These are phyloP conservation scores for Spodoptera litura DNA, from an alignment of 1,140 invertebrate species.

Conservation along the genomic window DNA sequence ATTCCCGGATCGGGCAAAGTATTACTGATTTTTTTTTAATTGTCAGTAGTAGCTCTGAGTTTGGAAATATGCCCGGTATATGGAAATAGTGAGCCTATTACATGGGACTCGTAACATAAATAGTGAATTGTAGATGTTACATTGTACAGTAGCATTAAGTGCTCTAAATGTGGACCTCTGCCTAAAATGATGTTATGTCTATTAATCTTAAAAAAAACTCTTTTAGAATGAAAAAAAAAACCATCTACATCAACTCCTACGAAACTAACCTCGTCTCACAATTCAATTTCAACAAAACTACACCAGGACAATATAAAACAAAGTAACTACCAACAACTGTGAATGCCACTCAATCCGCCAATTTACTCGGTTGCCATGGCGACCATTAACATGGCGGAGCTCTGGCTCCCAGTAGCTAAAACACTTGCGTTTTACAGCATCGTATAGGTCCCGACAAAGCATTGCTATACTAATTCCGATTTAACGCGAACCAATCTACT, in stretches of 20 bases:
- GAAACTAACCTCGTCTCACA: not conserved
- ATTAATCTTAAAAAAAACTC: too few relatives aligned
- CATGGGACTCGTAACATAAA: too few relatives aligned
- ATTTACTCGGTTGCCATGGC: slow-evolving; percentile 14
- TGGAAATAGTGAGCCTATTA: too few relatives aligned
- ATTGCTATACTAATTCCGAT: slow-evolving; percentile 50
- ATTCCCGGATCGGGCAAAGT: too few relatives aligned
- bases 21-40: too few relatives aligned
- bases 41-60: too few relatives aligned
- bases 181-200: too few relatives aligned
- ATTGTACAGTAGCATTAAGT: too few relatives aligned
- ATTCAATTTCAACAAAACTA: not conserved
- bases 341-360: slow-evolving; percentile 6
- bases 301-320: not conserved
- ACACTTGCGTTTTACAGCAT: slow-evolving; percentile 36
- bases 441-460: slow-evolving; percentile 54
- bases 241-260: not conserved
- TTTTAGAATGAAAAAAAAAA: too few relatives aligned
- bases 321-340: slow-evolving; percentile 1
- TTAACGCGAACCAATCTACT: slow-evolving; percentile 48
- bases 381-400: slow-evolving; percentile 19
- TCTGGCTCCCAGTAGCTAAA: not conserved
- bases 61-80: too few relatives aligned
- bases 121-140: too few relatives aligned
- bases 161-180: too few relatives aligned